Evolutionary conservation across 2,888 invertebrate genomes (phyloP), one percentile per base, ranked within the genome.

Genomic region (Crematogaster levior): DNA sequence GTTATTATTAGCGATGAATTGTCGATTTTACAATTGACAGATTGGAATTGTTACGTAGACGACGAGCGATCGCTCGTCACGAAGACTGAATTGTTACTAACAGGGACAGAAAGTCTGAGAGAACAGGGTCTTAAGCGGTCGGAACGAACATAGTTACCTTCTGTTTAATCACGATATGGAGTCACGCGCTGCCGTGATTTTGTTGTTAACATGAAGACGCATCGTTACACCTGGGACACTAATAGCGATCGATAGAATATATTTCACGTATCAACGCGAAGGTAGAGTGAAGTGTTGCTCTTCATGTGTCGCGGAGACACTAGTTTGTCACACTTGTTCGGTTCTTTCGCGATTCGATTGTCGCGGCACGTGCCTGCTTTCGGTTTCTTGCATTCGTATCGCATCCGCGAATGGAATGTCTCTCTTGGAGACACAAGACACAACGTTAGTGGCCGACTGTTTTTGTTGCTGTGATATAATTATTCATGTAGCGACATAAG

Each of bases 401-500:
- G 63, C 73, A n/a, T 61, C 12, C 48, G 24, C 60, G 66, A 48
- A 73, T 53, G 73, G 68, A 83, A 68, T 53, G 75, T 85, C 72
- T 72, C 72, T 72, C 83, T 81, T 84, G 66, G 40, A 84, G 77
- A 81, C 70, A 84, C 56, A 37, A 65, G 10, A 79, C 70, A 79
- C n/a, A n/a, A n/a, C 83, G 88, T 87, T 89, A 89, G 88, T 84
- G 83, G 82, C 88, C 86, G 89, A 88, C 89, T 89, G 89, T 89
- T 89, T 89, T 89, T 85, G 89, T 89, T 88, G 85, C 89, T 89
- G 89, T 89, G 89, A 89, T 89, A 89, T 85, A 82, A 85, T 83
- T 85, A 81, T 83, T 80, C 80, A 75, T 66, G 65, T 86, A 85
- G 86, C 60, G 58, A 83, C 79, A 89, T 81, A 77, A 81, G 68